Evolutionary conservation across 2,113 vertebrate genomes (phyloP), one percentile per base, ranked within the genome.

Genomic region (Ciconia boyciana): DNA sequence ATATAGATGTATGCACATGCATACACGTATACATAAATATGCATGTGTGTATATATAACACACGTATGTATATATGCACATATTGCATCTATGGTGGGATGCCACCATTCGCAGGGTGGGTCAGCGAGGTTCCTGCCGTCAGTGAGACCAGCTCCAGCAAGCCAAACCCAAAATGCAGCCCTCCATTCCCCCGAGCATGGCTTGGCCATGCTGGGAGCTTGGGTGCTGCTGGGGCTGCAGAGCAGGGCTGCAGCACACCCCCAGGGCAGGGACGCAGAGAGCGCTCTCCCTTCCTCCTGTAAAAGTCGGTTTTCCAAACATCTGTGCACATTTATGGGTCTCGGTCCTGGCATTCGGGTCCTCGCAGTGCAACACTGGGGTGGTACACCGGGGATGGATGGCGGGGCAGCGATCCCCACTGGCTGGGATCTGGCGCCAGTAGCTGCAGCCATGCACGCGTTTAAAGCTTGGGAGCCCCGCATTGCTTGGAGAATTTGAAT

Each of bases 391-490:
- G 52, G 44, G 31, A 44, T 10, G 25, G 46, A 13, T 11, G 26
- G 16, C 0, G 2, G 54, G 84, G 36, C 19, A n/a, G 52, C 24
- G 2, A 11, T 25, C 20, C 62, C 16, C 36, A 16, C 55, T 6
- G 3, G 2, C 46, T 25, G 31, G 68, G 36, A 52, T 31, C 69
- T 39, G 32, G 57, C 3, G 4, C 52, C 83, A 41, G 61, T 11
- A 19, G 62, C 44, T 2, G 1, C 51, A 57, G 43, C 29, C 72
- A 31, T 8, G 1, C 20, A 7, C 1, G 2, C 1, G 1, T 46
- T 61, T 61, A 78, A 32, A 44, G 64, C 39, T 52, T 32, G 46
- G 20, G 74, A 87, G 54, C 10, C 54, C 36, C 6, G 2, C 13
- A 5, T 31, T 1, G 1, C 52, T 43, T 9, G 1, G 44, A 15